These are phyloP conservation scores for Sorex fumeus DNA, from an alignment of 2,113 vertebrate genomes.

Conservation along the genomic window DNA sequence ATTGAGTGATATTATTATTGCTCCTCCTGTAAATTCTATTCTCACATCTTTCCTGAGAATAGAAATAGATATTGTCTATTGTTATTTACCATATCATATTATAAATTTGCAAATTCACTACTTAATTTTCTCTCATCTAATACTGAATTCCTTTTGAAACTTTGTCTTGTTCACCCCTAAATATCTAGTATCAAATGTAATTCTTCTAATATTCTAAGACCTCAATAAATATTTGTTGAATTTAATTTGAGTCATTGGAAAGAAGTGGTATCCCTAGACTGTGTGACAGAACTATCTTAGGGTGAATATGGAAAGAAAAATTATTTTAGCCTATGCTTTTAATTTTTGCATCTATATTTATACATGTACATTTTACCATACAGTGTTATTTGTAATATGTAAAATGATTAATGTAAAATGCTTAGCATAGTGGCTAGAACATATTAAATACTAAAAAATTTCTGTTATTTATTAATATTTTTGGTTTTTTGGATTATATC, in stretches of 20 bases:
- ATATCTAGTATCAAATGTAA: constrained; percentile 29
- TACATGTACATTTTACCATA: neutral
- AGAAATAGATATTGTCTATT: neutral
- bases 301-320: neutral
- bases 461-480: neutral
- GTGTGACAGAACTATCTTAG: neutral
- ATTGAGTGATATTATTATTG: neutral
- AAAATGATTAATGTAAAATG: neutral
- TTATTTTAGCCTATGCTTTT: neutral
- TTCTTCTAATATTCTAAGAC: neutral
- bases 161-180: neutral
- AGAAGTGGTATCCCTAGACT: neutral
- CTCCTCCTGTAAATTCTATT: neutral
- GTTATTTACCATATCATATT: neutral
- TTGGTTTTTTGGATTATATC: no score
- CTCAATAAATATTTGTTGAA: neutral
- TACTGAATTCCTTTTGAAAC: neutral
- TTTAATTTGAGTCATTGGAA: constrained; percentile 17
- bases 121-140: neutral
- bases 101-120: neutral
- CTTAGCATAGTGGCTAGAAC: neutral
- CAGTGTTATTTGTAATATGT: neutral
- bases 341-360: neutral
- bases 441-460: constrained; percentile 7
- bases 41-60: neutral